These are phyloP conservation scores for Athalia circularis DNA, from an alignment of 2,888 invertebrate species.

Conservation along the genomic window DNA sequence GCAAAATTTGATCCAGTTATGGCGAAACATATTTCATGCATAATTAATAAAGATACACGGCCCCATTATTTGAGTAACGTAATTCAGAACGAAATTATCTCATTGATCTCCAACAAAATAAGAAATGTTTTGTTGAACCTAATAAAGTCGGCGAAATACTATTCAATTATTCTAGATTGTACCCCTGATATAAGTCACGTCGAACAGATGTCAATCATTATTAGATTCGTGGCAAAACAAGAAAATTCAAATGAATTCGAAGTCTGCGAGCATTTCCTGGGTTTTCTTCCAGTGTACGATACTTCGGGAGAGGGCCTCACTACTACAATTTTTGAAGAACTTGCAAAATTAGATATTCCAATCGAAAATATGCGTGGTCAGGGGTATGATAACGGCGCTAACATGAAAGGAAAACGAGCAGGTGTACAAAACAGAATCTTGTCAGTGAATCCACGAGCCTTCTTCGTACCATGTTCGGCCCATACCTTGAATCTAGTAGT, in stretches of 20 bases:
- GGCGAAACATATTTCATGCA: slow-evolving; percentile 46
- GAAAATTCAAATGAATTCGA: slow-evolving; percentile 32
- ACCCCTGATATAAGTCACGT: slow-evolving; percentile 56
- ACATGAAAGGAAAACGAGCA: slow-evolving; percentile 48
- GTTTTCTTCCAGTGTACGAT: slow-evolving; percentile 45
- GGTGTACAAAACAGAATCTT: slow-evolving; percentile 45
- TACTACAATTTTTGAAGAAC: slow-evolving; percentile 40
- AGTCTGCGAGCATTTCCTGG: slow-evolving; percentile 48
- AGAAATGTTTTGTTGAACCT: slow-evolving; percentile 46
- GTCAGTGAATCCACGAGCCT: slow-evolving; percentile 45
- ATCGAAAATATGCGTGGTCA: slow-evolving; percentile 46
- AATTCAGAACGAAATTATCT: slow-evolving; percentile 50
- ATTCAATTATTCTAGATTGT: slow-evolving; percentile 58
- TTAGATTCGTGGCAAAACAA: slow-evolving; percentile 52
- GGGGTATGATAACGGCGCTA: slow-evolving; percentile 48
- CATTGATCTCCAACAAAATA: slow-evolving; percentile 45
- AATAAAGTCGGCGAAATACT: slow-evolving; percentile 53
- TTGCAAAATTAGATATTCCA: slow-evolving; percentile 32
- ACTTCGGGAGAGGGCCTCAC: slow-evolving; percentile 45
- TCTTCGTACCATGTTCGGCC: slow-evolving; percentile 42
- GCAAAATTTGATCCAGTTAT: slow-evolving; percentile 52
- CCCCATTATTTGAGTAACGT: slow-evolving; percentile 47
- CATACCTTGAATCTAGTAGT: slow-evolving; percentile 43
- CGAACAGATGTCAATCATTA: slow-evolving; percentile 58
- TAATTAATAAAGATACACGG: slow-evolving; percentile 12